Percentiles rank a stretch among this genome's conserved stretches.
phyloP scores from a whole-genome alignment of 2,888 invertebrate species.

The Tetragonisca angustula region DNA sequence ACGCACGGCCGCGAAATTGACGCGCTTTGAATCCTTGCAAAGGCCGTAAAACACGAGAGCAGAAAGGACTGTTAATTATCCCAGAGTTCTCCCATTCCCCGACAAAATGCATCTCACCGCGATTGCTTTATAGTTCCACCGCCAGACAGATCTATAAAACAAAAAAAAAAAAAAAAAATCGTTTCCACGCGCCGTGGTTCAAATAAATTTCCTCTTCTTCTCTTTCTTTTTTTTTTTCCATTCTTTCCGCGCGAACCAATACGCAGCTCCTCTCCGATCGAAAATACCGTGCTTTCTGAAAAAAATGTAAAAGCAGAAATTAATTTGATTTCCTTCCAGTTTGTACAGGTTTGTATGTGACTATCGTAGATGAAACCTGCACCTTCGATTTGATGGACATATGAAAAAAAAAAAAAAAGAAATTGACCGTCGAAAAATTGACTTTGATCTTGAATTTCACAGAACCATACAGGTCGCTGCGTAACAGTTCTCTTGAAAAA shows the following conservation, averaged over 20 bases:
- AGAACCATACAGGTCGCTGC: no score
- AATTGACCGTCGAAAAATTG: no score
- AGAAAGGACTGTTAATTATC: slow-evolving; percentile 66
- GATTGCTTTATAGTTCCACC: slow-evolving; percentile 20
- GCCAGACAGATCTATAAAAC: slow-evolving; percentile 54
- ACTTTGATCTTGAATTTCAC: no score
- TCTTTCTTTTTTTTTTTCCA: background rate
- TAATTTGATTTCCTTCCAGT: background rate
- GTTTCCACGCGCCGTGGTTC: slow-evolving; percentile 26
- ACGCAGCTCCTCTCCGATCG: background rate
- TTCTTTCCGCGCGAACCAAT: background rate
- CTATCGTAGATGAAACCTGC: no score
- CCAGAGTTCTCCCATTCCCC: slow-evolving; percentile 25
- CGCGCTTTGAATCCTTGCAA: slow-evolving; percentile 64
- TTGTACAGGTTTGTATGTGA: no score
- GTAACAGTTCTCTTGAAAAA: no score
- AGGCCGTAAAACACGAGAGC: slow-evolving; percentile 41
- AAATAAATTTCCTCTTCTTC: slow-evolving; percentile 13
- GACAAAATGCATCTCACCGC: slow-evolving; percentile 28
- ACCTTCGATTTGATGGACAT: no score
- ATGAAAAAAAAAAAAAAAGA: no score
- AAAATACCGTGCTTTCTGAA: background rate
- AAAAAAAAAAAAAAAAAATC: slow-evolving; percentile 37
- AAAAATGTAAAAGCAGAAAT: background rate
- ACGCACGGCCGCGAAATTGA: slow-evolving; percentile 60